Evolutionary conservation across 2,113 vertebrate species (phyloP), one percentile per base, ranked within the genome.

Genomic region (Chinchilla lanigera): DNA sequence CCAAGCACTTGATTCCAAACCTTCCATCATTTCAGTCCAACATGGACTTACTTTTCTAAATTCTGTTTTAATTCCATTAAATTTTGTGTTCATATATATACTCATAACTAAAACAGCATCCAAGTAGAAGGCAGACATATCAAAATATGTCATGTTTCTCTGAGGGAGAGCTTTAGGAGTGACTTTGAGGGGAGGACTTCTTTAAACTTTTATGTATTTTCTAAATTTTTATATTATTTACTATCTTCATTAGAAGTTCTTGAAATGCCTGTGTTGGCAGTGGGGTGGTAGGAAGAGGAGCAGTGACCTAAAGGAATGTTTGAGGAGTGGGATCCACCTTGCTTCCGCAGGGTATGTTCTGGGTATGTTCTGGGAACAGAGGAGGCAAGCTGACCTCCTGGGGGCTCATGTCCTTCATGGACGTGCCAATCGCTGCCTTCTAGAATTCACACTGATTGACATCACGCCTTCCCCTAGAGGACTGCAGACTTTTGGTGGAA

Each of bases 11-110:
- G 26, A 91, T 92, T 89, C 20, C 26, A 38, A 86, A 81, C 28
- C 44, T 71, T 77, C 52, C 6, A 19, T 24, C 22, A 47, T 47
- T 41, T 83, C 60, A 1, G 3, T 9, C 28, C 44, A 84, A 33
- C 33, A 22, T 86, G 20, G 20, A 50, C 75, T 90, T 4, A 28
- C 67, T 81, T 87, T 81, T 63, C 50, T 80, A 93, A 94, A 35
- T 93, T 96, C 35, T 71, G 5, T 89, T 93, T 93, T 60, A 84
- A 84, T 90, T 93, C 44, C 69, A 3, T 93, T 90, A 63, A 58
- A 80, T 93, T 65, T 41, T 61, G 41, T 65, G 4, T 19, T 54
- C 14, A 93, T 16, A 1, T 38, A 11, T 92, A 89, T 94, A 81
- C 54, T 94, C 33, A 22, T 77, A 92, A 84, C 11, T 75, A 80